A percentile compares a stretch with the other conserved stretches of the same genome.
phyloP scores from a whole-genome alignment of 2,888 invertebrate genomes.

The Amphipyra tragopoginis region DNA sequence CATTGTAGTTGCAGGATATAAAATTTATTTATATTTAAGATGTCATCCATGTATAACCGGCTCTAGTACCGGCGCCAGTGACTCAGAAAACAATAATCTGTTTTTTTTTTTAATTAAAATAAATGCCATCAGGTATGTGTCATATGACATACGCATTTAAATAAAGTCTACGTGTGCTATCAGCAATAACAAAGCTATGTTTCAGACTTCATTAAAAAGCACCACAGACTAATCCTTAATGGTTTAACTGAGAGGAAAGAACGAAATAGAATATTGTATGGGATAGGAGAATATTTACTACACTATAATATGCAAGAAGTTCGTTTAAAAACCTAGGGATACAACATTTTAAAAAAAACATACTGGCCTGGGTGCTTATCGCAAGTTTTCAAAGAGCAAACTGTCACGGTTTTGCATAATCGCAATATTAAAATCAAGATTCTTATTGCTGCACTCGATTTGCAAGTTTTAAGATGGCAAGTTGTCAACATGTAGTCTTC shows the following conservation, averaged over 20 bases:
- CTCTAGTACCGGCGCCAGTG: constrained; percentile 6
- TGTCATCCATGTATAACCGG: neutral
- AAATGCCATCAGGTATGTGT: constrained; percentile 28
- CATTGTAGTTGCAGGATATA: neutral
- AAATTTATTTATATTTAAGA: neutral
- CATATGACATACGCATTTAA: constrained; percentile 25
- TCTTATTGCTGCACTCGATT: constrained; percentile 2
- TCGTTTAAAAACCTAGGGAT: no score
- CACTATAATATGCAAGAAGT: no score
- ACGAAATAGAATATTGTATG: no score
- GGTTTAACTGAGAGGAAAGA: no score
- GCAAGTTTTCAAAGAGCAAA: neutral
- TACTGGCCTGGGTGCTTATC: neutral
- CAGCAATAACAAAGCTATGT: constrained; percentile 1
- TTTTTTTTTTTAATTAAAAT: constrained; percentile 5
- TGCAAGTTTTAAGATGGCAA: constrained; percentile 3
- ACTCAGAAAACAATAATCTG: constrained; percentile 15
- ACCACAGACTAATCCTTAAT: no score
- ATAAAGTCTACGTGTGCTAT: constrained; percentile 22
- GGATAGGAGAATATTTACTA: no score
- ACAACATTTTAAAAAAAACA: constrained; percentile 1
- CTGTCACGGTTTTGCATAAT: constrained; percentile 36
- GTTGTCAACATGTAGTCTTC: neutral
- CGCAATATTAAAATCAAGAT: constrained; percentile 11
- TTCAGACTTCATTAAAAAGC: neutral